Percentiles rank a stretch among this genome's conserved stretches.
phyloP scores from a whole-genome alignment of 1,140 invertebrate genomes.

The Chymomyza costata region DNA sequence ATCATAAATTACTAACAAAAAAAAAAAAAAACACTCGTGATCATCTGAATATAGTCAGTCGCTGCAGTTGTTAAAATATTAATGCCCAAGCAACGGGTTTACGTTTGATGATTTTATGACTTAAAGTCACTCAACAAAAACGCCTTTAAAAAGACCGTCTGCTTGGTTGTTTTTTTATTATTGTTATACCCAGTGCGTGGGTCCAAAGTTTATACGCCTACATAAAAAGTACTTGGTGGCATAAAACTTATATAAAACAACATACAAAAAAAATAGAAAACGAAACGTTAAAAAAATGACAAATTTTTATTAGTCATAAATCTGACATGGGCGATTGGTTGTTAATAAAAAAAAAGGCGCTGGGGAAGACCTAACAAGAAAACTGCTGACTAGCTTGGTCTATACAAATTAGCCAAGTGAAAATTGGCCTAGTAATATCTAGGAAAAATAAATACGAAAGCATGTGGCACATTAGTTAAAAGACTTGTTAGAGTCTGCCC shows the following conservation, averaged over 20 bases:
- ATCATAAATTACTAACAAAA: too few species aligned
- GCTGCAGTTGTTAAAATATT: too few species aligned
- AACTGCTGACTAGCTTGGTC: slow-evolving; percentile 26
- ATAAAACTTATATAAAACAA: background rate
- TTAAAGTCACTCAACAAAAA: slow-evolving; percentile 45
- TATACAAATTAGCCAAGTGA: slow-evolving; percentile 54
- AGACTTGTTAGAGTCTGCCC: slow-evolving; percentile 26
- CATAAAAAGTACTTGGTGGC: too few species aligned
- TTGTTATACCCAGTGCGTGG: slow-evolving; percentile 37
- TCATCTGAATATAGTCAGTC: too few species aligned
- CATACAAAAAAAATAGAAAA: background rate
- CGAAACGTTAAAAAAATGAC: slow-evolving; percentile 35
- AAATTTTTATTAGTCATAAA: slow-evolving; percentile 71
- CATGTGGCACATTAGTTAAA: too few species aligned
- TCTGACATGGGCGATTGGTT: slow-evolving; percentile 15
- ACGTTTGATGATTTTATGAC: slow-evolving; percentile 64
- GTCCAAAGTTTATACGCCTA: slow-evolving; percentile 47
- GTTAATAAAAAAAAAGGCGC: slow-evolving; percentile 19
- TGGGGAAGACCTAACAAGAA: slow-evolving; percentile 33
- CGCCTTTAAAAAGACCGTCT: too few species aligned
- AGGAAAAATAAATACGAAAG: too few species aligned
- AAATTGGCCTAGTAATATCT: too few species aligned
- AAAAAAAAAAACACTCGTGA: too few species aligned
- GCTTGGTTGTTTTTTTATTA: slow-evolving; percentile 9
- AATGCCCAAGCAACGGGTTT: too few species aligned